Evolutionary conservation across 2,888 invertebrate genomes (phyloP), one percentile per base, ranked within the genome.

Genomic region (Drosophila nigricruria): DNA sequence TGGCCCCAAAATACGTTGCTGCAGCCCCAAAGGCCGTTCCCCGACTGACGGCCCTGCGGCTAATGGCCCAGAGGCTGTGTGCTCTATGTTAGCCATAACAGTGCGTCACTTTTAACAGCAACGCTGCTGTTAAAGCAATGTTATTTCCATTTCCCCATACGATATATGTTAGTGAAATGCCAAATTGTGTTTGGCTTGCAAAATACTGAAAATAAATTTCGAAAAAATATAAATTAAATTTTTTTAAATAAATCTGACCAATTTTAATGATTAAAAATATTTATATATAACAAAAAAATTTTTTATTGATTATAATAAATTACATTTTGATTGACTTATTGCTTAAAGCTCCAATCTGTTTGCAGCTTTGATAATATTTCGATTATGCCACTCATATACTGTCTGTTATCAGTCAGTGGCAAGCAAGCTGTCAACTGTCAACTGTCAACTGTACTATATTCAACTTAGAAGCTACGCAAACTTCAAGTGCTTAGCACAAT

Each of bases 81-180:
- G 40, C 32, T n/a, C 20, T 36, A 42, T 69, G 36, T 60, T 60
- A 16, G 30, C 54, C 34, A 18, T 16, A 43, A 45, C 38, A 64
- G 36, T 16, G 56, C 32, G 49, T 14, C 27, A 9, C 40, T 30
- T 52, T 36, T 54, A 72, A 70, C 81, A 81, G 64, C 23, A 20
- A 20, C 27, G 23, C 38, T 20, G 34, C 53, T 47, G 50, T 36
- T 64, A 70, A 52, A 63, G 57, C 42, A 1, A 25, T 25, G 50
- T 25, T 54, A 18, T 40, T 53, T 25, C 23, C 57, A 63, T 68
- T 84, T 88, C 84, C 84, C 84, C 89, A 88, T 84, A 84, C 84
- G 84, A 89, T 84, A 84, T 89, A 49, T 67, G 71, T 53, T 68
- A 52, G n/a, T 36, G 8, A 64, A 49, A 70, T 53, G 58, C 53